Conservation (phyloP, 2,888 invertebrate genomes). For the Epirrita christyi region DNA sequence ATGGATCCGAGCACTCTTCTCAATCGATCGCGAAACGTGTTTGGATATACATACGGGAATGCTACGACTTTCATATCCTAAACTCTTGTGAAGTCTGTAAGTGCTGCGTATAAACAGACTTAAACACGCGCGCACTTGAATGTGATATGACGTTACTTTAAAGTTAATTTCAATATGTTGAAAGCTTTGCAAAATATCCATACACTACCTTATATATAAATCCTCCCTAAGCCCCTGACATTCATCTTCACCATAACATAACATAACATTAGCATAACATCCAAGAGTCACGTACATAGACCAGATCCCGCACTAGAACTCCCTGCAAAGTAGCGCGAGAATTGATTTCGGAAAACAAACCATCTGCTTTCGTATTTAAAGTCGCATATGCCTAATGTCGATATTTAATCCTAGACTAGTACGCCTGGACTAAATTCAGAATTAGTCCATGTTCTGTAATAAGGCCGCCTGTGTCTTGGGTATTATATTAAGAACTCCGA, state of each 20-base stretch:
- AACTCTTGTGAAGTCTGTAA: slow-evolving; percentile 51
- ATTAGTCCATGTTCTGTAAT: no score
- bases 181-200: slow-evolving; percentile 18
- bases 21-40: slow-evolving; percentile 76
- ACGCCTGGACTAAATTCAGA: no score
- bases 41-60: slow-evolving; percentile 62
- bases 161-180: slow-evolving; percentile 10
- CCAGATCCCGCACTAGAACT: no score
- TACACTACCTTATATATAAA: background rate
- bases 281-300: no score
- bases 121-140: slow-evolving; percentile 29
- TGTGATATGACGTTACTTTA: slow-evolving; percentile 41
- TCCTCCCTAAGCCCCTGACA: background rate
- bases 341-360: no score
- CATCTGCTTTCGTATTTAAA: no score
- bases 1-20: slow-evolving; percentile 76
- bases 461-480: no score
- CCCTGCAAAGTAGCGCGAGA: no score
- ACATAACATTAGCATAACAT: no score
- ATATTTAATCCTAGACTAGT: no score
- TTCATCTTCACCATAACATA: background rate
- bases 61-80: slow-evolving; percentile 74
- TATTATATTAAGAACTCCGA: no score
- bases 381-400: no score
- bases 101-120: slow-evolving; percentile 48